These are phyloP conservation scores for Platyrinchus mystaceus DNA, from an alignment of 2,797 vertebrate species.

Conservation along the genomic window DNA sequence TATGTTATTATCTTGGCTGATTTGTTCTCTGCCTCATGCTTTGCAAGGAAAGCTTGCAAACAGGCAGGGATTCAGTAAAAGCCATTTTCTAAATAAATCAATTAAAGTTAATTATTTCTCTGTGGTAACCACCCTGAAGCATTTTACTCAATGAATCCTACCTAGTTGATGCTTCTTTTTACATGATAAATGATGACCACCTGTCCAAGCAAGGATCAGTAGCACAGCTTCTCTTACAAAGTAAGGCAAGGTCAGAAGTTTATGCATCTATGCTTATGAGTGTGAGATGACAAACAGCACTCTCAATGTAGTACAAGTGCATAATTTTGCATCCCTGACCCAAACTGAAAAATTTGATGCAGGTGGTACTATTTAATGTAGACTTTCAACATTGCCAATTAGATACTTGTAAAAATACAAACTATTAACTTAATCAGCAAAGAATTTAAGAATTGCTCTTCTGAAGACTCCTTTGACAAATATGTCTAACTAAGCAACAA, in stretches of 20 bases:
- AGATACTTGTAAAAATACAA: background rate
- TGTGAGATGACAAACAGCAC: background rate
- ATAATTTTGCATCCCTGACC: background rate
- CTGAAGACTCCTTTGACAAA: background rate
- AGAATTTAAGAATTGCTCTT: background rate
- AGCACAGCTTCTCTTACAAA: background rate
- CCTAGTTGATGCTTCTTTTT: background rate
- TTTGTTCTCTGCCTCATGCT: background rate
- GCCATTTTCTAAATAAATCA: background rate
- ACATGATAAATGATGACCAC: background rate
- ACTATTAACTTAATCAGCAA: background rate
- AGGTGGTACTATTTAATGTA: background rate
- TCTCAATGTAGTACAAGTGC: background rate
- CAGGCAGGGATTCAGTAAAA: background rate
- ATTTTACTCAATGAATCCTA: background rate
- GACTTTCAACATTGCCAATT: background rate
- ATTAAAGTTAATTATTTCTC: background rate
- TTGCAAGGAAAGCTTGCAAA: background rate
- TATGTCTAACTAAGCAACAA: background rate
- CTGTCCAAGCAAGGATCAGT: background rate
- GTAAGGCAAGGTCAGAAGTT: constrained; percentile 4
- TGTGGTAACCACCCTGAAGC: background rate
- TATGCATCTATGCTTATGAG: background rate
- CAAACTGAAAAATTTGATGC: background rate
- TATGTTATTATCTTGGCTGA: background rate